These are phyloP conservation scores for Standfussiana lucernea DNA, from an alignment of 2,888 invertebrate genomes.

Conservation along the genomic window DNA sequence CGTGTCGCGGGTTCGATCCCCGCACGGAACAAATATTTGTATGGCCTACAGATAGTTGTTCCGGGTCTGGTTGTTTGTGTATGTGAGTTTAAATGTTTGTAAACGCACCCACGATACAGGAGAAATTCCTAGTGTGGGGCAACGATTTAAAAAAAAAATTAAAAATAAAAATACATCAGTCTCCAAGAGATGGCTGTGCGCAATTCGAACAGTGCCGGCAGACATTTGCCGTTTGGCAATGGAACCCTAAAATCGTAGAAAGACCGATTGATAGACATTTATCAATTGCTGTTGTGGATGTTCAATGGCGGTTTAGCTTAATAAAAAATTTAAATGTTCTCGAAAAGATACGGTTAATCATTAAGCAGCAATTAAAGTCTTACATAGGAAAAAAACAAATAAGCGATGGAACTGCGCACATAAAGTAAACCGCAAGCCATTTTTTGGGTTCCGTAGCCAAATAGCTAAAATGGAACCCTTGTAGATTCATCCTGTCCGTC, in stretches of 20 bases:
- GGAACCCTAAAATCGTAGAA: constrained; percentile 4
- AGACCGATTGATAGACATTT: constrained; percentile 9
- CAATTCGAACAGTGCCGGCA: neutral
- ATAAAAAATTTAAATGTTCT: neutral
- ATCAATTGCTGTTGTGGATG: constrained; percentile 6
- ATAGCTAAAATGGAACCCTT: too few relatives aligned
- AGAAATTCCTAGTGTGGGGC: too few relatives aligned
- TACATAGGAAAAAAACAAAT: neutral
- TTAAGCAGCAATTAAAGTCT: neutral
- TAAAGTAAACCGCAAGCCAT: neutral
- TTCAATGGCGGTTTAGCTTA: neutral
- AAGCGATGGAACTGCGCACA: neutral
- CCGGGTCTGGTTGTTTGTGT: too few relatives aligned
- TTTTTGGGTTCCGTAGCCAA: too few relatives aligned
- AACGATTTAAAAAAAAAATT: too few relatives aligned
- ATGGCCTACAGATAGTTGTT: too few relatives aligned
- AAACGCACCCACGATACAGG: too few relatives aligned
- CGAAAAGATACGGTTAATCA: neutral
- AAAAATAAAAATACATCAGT: too few relatives aligned
- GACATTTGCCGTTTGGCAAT: neutral
- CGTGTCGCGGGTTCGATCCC: too few relatives aligned
- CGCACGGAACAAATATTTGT: too few relatives aligned
- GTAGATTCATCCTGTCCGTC: too few relatives aligned
- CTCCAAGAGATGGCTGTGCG: neutral
- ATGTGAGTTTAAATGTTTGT: too few relatives aligned